These are phyloP conservation scores for Mystacornis crossleyi DNA, from an alignment of 2,113 vertebrate species.

Conservation along the genomic window DNA sequence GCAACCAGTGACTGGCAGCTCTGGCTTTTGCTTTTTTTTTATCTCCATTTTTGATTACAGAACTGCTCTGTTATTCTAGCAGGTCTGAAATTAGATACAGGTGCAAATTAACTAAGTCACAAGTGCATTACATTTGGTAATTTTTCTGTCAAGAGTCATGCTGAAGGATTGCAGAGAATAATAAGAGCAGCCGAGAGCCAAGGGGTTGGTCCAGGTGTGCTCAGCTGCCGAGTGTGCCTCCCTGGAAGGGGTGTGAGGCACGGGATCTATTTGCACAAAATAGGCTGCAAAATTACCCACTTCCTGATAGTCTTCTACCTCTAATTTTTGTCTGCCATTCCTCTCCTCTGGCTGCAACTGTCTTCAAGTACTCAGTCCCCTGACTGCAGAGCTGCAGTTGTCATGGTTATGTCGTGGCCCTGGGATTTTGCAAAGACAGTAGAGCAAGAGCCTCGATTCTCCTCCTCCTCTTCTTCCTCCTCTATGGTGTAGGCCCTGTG, in stretches of 20 bases:
- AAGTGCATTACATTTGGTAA: slow-evolving; percentile 62
- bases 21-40: neutral
- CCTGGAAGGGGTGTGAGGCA: neutral
- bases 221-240: rapidly evolving
- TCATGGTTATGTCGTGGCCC: neutral
- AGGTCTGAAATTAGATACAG: slow-evolving; percentile 72
- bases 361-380: neutral
- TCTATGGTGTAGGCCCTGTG: rapidly evolving
- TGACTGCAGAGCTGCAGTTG: neutral
- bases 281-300: neutral
- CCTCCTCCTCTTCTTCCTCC: neutral
- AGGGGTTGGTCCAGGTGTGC: slow-evolving; percentile 5
- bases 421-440: neutral
- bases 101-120: slow-evolving; percentile 73
- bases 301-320: neutral
- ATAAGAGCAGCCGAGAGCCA: neutral
- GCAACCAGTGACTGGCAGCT: slow-evolving; percentile 28
- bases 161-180: slow-evolving; percentile 52
- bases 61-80: slow-evolving; percentile 68
- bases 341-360: neutral
- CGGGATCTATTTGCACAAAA: neutral
- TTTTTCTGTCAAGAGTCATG: slow-evolving; percentile 69
- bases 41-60: slow-evolving; percentile 61
- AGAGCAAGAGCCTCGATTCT: neutral
- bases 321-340: neutral